These are phyloP conservation scores for Drosophila santomea DNA, from an alignment of 1,140 invertebrate species.

Conservation along the genomic window DNA sequence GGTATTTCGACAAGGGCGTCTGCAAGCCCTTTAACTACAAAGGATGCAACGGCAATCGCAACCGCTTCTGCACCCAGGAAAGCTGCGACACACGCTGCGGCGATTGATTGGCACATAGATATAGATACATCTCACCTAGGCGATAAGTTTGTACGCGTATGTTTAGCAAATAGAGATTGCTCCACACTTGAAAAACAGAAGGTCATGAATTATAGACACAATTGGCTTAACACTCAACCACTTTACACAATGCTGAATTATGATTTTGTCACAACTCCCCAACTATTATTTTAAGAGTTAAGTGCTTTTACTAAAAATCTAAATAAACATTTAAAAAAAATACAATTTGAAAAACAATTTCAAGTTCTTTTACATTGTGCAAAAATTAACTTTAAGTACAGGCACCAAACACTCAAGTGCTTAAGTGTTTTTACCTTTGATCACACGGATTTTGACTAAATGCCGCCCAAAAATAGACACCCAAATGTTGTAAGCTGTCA, in stretches of 20 bases:
- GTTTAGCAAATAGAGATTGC: conserved; percentile 33
- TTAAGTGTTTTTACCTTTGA: conserved; percentile 60
- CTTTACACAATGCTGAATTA: too few relatives aligned
- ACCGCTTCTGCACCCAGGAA: conserved; percentile 76
- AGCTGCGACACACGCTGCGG: conserved; percentile 68
- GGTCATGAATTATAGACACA: neutral
- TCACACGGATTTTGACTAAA: conserved; percentile 53
- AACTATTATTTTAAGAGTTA: conserved; percentile 6
- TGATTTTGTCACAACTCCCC: neutral
- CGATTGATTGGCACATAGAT: conserved; percentile 24
- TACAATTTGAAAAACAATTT: too few relatives aligned
- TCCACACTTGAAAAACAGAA: conserved; percentile 12
- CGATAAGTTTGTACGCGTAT: conserved; percentile 37
- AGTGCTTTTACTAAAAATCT: conserved; percentile 7
- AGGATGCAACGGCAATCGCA: conserved; percentile 80
- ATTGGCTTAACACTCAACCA: too few relatives aligned
- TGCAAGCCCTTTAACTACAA: conserved; percentile 72
- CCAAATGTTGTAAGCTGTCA: conserved; percentile 62
- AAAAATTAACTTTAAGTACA: conserved; percentile 17
- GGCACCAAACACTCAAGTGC: conserved; percentile 1
- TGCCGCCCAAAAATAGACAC: conserved; percentile 60
- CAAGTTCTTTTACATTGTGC: neutral
- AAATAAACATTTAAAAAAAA: neutral
- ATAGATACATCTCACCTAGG: conserved; percentile 12
- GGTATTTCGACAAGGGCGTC: conserved; percentile 75